phyloP scores from a whole-genome alignment of 2,113 vertebrate genomes.

The Athene cunicularia region DNA sequence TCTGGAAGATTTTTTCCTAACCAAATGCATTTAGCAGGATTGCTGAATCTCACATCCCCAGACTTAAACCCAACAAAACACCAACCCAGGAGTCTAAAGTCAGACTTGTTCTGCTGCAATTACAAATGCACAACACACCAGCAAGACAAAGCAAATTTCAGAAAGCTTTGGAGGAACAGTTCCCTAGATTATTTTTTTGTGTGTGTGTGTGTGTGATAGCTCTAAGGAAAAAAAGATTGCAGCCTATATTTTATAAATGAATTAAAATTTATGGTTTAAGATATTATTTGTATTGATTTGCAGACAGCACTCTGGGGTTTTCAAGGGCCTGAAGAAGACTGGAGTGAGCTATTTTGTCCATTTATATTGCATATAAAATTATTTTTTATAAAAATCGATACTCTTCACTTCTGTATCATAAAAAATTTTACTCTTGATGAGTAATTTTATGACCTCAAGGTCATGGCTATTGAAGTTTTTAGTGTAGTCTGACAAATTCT shows the following conservation, averaged over 20 bases:
- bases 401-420: conserved; percentile 30
- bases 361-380: conserved; percentile 25
- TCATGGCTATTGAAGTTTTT: conserved; percentile 34
- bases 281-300: conserved; percentile 16
- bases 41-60: accelerated
- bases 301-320: neutral
- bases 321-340: neutral
- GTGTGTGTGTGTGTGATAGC: neutral
- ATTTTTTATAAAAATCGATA: conserved; percentile 48
- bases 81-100: neutral
- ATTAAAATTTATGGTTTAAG: conserved; percentile 9
- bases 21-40: neutral
- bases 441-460: conserved; percentile 64
- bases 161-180: neutral
- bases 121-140: neutral
- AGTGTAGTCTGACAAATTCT: conserved; percentile 46
- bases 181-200: neutral
- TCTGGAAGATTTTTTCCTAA: neutral
- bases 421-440: conserved; percentile 34
- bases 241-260: neutral
- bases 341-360: neutral
- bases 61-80: neutral
- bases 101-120: neutral
- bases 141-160: neutral
- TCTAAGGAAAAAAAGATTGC: neutral